A percentile compares a stretch with the other conserved stretches of the same genome.
phyloP scores from a whole-genome alignment of 2,888 invertebrate species.

The Drosophila dives region DNA sequence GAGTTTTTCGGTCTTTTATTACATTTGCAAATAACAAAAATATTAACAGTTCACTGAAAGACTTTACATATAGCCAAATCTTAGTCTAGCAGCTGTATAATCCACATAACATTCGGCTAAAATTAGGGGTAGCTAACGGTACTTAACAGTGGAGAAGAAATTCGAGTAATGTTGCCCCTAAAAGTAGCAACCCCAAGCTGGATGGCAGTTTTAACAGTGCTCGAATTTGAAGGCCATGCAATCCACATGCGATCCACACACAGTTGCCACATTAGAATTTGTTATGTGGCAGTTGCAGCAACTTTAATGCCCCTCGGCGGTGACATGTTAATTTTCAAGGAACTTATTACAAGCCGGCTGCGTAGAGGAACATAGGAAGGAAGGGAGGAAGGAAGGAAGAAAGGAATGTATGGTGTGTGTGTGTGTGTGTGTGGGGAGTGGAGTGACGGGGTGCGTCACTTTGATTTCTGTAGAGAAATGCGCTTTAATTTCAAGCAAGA shows the following conservation, averaged over 20 bases:
- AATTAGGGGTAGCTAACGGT: background rate
- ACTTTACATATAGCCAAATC: background rate
- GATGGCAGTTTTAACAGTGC: slow-evolving; percentile 18
- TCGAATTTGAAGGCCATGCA: slow-evolving; percentile 7
- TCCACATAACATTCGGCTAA: slow-evolving; percentile 10
- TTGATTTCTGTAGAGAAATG: slow-evolving; percentile 64
- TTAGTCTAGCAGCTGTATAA: background rate
- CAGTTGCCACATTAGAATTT: background rate
- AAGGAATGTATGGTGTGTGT: background rate
- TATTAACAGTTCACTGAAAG: background rate
- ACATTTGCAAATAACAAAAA: background rate
- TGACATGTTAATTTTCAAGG: slow-evolving; percentile 73
- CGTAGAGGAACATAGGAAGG: background rate
- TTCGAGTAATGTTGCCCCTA: background rate
- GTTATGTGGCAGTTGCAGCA: slow-evolving; percentile 1
- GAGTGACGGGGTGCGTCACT: slow-evolving; percentile 32
- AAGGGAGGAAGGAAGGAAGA: background rate
- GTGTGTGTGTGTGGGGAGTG: background rate
- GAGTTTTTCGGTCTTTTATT: background rate
- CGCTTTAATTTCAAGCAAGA: slow-evolving; percentile 68
- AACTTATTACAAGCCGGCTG: slow-evolving; percentile 64
- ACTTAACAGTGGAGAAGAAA: slow-evolving; percentile 5
- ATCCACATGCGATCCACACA: slow-evolving; percentile 39
- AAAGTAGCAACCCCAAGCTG: background rate
- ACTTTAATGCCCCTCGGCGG: slow-evolving; percentile 72